Evolutionary conservation across 2,888 invertebrate genomes (phyloP), one percentile per base, ranked within the genome.

Genomic region (Chymomyza amoena): DNA sequence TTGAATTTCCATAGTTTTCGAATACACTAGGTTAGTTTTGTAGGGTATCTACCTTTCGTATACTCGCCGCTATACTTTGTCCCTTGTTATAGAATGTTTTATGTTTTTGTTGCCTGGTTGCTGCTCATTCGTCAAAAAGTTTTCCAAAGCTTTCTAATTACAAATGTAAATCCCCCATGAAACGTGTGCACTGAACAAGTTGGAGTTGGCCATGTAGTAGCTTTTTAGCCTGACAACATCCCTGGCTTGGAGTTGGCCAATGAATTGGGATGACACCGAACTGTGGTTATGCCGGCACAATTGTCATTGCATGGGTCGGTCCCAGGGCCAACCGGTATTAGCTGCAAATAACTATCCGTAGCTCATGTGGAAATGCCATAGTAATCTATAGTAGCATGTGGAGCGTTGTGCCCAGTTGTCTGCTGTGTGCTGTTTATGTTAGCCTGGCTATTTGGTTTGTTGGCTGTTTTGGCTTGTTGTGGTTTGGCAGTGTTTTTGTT

Each of bases 121-220:
- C 64, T 71, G 76, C 69, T 72, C 73, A 65, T 72, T 81, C 81
- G 75, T 80, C 87, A 85, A 82, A 85, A 76, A 32, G 83, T 85
- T 75, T 60, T 72, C 70, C 73, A 80, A 89, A 89, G 89, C 89
- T 87, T 85, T 78, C 87, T 85, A 88, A 89, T 89, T 89, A 87
- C 89, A 84, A 88, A 88, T 88, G 89, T 90, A 89, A 89, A 89
- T 89, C 84, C 88, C 82, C 82, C 70, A 76, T 70, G 75, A 76
- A 69, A 66, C 70, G 62, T 72, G 69, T 70, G 68, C 59, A 64
- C 69, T 69, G 64, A 69, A 64, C 73, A 70, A 45, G 69, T 64
- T 66, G 59, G 65, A 72, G 66, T n/a, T n/a, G n/a, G 71, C 75
- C 71, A 68, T 71, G 74, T 63, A 62, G 51, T 50, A 64, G 51